A percentile compares a stretch with the other conserved stretches of the same genome.
These are phyloP conservation scores for Pocota personata DNA, from an alignment of 2,888 invertebrate species.

Conservation along the genomic window DNA sequence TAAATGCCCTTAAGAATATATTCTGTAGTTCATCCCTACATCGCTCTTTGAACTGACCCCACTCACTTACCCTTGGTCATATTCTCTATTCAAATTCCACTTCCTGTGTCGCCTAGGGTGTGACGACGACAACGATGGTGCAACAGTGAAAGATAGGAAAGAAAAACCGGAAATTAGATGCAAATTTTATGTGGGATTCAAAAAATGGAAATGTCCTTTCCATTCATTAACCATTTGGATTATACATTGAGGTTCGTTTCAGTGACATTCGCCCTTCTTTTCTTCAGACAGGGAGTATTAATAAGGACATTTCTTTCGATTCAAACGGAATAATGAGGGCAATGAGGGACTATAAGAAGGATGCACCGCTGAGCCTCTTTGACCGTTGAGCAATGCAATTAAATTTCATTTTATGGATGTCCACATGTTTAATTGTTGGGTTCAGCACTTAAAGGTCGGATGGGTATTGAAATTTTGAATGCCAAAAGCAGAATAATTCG, in stretches of 20 bases:
- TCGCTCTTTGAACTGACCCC: conserved; percentile 57
- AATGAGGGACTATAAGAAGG: conserved; percentile 50
- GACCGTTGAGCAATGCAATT: conserved; percentile 42
- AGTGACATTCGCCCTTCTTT: conserved; percentile 22
- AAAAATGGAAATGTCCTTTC: conserved; percentile 79
- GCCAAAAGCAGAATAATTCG: neutral
- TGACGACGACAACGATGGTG: conserved; percentile 26
- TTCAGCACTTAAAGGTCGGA: conserved; percentile 29
- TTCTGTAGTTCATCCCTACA: conserved; percentile 29
- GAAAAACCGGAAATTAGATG: conserved; percentile 82
- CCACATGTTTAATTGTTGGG: conserved; percentile 47
- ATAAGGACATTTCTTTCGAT: conserved; percentile 43
- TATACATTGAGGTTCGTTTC: conserved; percentile 14
- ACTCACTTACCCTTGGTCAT: conserved; percentile 37
- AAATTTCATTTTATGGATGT: conserved; percentile 41
- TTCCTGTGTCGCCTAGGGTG: conserved; percentile 66
- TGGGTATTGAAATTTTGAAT: neutral
- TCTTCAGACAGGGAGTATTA: neutral
- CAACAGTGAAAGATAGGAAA: conserved; percentile 2
- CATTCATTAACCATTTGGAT: conserved; percentile 71
- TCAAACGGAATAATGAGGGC: conserved; percentile 47
- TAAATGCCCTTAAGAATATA: conserved; percentile 8
- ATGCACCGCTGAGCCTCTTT: conserved; percentile 18
- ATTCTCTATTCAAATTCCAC: conserved; percentile 26
- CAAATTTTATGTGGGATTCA: conserved; percentile 83